Percentiles rank a stretch among this genome's conserved stretches.
Conservation (phyloP, 2,797 vertebrate species). For the Mormyrus proboscirostris region DNA sequence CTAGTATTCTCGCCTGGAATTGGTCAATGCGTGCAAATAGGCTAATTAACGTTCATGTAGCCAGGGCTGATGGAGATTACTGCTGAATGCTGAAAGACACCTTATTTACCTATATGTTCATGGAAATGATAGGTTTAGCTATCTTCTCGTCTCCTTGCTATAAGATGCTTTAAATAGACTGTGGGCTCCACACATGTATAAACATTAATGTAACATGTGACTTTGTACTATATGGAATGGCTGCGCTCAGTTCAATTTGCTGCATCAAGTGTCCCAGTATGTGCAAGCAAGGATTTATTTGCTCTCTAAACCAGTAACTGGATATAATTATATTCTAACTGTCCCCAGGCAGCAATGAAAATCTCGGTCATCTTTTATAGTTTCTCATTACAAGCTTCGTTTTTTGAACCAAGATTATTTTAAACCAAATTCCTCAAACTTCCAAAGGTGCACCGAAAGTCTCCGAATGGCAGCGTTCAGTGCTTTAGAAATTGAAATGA, state of each 20-base stretch:
- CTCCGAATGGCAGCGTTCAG: not conserved
- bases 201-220: constrained; percentile 7
- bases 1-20: not conserved
- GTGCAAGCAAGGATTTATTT: not conserved
- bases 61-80: not conserved
- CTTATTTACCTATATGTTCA: not conserved
- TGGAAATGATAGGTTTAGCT: not conserved
- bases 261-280: not conserved
- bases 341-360: constrained; percentile 6
- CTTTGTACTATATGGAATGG: not conserved
- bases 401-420: constrained; percentile 1
- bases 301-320: not conserved
- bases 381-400: not conserved
- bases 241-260: not conserved
- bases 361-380: constrained; percentile 14
- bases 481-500: not conserved
- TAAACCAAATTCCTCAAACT: not conserved
- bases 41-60: not conserved
- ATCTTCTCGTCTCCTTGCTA: not conserved
- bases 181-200: not conserved
- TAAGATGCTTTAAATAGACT: not conserved
- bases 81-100: not conserved
- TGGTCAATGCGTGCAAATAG: not conserved
- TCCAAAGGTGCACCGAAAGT: not conserved
- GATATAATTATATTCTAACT: not conserved